phyloP scores from a whole-genome alignment of 2,888 invertebrate species.

The Eupithecia exiguata region DNA sequence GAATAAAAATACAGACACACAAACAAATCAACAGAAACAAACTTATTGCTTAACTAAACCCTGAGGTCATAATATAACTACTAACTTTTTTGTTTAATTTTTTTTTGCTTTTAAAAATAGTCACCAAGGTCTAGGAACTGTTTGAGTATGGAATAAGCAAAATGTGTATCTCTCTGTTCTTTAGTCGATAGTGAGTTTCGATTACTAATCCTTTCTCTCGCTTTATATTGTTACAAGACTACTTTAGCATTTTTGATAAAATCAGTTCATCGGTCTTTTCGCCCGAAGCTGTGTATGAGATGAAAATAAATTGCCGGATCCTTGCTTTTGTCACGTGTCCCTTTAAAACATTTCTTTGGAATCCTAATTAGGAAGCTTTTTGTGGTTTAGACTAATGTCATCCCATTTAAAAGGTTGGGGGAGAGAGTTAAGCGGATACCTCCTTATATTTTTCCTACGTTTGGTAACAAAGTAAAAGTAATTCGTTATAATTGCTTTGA shows the following conservation, averaged over 20 bases:
- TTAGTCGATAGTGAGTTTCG: neutral
- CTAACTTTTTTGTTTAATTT: neutral
- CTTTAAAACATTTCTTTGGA: conserved; percentile 40
- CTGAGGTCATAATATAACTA: neutral
- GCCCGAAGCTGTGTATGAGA: conserved; percentile 13
- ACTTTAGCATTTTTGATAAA: neutral
- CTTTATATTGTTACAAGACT: neutral
- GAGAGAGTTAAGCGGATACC: neutral
- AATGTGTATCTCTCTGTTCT: neutral
- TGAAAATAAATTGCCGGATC: conserved; percentile 43
- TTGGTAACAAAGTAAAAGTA: neutral
- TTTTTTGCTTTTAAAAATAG: too few species aligned
- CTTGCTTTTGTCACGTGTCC: conserved; percentile 45
- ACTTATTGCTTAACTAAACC: too few species aligned
- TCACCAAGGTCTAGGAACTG: neutral
- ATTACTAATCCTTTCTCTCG: neutral
- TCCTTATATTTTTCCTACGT: neutral
- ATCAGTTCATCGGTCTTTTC: neutral
- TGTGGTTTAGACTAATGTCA: conserved; percentile 22
- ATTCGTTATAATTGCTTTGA: too few species aligned
- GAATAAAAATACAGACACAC: too few species aligned
- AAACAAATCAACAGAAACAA: too few species aligned
- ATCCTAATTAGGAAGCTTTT: conserved; percentile 55
- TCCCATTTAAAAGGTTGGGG: conserved; percentile 39
- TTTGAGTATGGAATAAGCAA: neutral